Evolutionary conservation across 2,113 vertebrate species (phyloP).

Genomic region (Potamarius usumacintae): DNA sequence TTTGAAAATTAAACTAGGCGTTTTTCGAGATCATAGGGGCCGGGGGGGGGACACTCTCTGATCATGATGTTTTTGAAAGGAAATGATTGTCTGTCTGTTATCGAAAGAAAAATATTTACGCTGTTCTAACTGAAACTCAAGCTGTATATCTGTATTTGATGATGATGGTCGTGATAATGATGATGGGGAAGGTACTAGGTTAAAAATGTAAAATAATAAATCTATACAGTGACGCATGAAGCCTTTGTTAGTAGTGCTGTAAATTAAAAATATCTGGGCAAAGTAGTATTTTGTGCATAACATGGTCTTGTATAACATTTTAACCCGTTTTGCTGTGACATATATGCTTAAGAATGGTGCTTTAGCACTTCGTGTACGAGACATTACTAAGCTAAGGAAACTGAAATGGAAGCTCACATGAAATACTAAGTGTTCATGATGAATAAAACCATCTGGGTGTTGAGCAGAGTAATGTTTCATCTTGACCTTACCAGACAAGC

Average conservation of each 20-base stretch:
- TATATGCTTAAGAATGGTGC: too few relatives aligned
- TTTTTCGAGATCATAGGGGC: constrained; percentile 2
- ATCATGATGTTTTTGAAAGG: constrained; percentile 3
- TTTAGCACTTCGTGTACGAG: neutral
- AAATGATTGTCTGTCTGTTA: neutral
- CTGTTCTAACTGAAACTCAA: neutral
- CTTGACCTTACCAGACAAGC: constrained; percentile 4
- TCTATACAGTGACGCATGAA: neutral
- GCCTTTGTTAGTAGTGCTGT: neutral
- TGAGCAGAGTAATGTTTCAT: constrained; percentile 2
- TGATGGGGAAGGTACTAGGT: neutral
- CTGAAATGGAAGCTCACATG: neutral
- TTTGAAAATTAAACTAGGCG: constrained; percentile 30
- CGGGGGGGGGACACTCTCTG: neutral
- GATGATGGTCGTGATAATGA: too few relatives aligned
- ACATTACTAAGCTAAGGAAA: neutral
- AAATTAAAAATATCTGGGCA: neutral
- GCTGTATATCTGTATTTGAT: neutral
- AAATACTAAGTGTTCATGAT: neutral
- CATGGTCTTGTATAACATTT: constrained; percentile 11
- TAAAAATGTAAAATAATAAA: neutral
- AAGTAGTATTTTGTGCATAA: neutral
- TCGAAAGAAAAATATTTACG: neutral
- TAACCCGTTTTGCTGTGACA: neutral
- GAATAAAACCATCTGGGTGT: neutral